Evolutionary conservation across 2,113 vertebrate genomes (phyloP).

Genomic region (Brachyistius frenatus): DNA sequence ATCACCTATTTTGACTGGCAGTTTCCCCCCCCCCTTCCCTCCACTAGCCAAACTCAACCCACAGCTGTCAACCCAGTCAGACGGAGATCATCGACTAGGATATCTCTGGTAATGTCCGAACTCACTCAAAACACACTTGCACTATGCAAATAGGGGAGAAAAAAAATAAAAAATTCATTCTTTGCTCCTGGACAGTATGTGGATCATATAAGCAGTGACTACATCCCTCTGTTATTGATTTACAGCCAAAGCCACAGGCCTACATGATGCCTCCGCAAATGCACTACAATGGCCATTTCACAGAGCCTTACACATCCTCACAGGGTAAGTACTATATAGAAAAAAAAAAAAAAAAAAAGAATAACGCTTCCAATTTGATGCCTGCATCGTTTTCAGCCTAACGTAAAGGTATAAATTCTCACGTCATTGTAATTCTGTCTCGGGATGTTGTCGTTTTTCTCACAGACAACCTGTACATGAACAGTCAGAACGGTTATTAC

Average conservation of each 20-base stretch:
- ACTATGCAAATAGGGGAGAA: background rate
- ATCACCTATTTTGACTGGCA: background rate
- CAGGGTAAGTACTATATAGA: constrained; percentile 86
- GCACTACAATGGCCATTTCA: constrained; percentile 96
- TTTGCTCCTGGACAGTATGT: constrained; percentile 4
- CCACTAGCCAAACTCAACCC: constrained; percentile 89
- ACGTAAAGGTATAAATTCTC: background rate
- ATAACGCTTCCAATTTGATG: background rate
- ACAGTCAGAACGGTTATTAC: constrained; percentile 95
- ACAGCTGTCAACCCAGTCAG: constrained; percentile 91
- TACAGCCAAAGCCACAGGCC: constrained; percentile 91
- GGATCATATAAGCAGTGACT: constrained; percentile 22
- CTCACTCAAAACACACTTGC: background rate
- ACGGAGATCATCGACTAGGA: constrained; percentile 91
- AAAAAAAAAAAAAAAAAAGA: background rate
- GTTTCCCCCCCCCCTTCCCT: constrained; percentile 7
- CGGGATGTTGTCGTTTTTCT: constrained; percentile 32
- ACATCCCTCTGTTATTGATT: constrained; percentile 55
- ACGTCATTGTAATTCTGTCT: constrained; percentile 23
- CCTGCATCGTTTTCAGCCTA: background rate
- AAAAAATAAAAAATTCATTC: background rate
- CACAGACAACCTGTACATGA: constrained; percentile 96
- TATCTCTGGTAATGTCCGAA: constrained; percentile 91
- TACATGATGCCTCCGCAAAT: constrained; percentile 94
- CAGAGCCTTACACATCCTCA: constrained; percentile 93